Evolutionary conservation across 1,140 invertebrate genomes (phyloP), one percentile per base, ranked within the genome.

Genomic region (Zaprionus camerounensis): DNA sequence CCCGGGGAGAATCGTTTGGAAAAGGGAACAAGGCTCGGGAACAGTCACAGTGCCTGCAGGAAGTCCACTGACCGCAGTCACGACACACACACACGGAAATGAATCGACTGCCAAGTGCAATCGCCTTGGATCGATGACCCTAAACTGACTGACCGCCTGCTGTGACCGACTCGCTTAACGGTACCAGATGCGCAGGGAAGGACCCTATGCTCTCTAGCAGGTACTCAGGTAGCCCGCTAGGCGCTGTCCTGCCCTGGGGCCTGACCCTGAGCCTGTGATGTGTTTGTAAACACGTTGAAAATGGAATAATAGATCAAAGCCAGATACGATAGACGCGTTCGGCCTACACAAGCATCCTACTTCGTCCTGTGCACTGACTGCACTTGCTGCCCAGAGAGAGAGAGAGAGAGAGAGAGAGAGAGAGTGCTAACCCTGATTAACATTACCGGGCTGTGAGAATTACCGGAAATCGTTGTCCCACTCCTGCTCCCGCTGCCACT

Each of bases 231-330:
- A 56, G 61, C 26, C 15, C 28, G 20, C 36, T 46, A 51, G 46
- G 46, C 46, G 24, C n/a, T 56, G 28, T 66, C 55, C 77, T 76
- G 61, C 62, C 46, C 62, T 2, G 28, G 46, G 55, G 38, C 20
- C 15, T 46, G 56, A 49, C 12, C 36, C 61, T 63, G 62, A 61
- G 51, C 64, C 78, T 85, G 75, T 81, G 85, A 85, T 90, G 85
- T 88, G 84, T 88, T 88, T 88, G 84, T 88, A 88, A 88, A 88
- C 84, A 88, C 78, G 64, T 63, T 79, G 78, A 79, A 88, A 88
- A 90, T 90, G 56, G 70, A 84, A 88, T 85, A 88, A 88, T 88
- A 81, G 85, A 90, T 87, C 85, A 90, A 76, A 74, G 83, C 20
- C 76, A 76, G 83, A 90, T 84, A 83, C 57, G 56, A 62, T 17